A percentile compares a stretch with the other conserved stretches of the same genome.
Conservation (phyloP, 1,140 invertebrate genomes). For the Mercenaria mercenaria region DNA sequence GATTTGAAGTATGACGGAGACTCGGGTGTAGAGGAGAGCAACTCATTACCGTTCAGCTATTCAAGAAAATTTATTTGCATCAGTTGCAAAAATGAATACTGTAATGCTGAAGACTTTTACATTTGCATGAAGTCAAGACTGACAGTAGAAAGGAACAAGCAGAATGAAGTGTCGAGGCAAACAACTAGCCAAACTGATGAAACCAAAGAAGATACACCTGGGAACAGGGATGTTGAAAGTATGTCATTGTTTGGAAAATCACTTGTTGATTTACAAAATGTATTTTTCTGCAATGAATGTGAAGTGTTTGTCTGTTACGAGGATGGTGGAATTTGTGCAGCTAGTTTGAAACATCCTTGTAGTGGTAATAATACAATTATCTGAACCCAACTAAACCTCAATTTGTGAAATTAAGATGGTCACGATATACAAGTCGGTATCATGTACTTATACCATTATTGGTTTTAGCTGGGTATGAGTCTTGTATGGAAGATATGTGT, state of each 20-base stretch:
- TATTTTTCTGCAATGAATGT: conserved; percentile 17
- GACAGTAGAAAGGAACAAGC: not conserved
- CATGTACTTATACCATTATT: too few relatives aligned
- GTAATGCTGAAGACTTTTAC: conserved; percentile 3
- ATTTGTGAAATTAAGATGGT: too few relatives aligned
- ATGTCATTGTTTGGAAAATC: not conserved
- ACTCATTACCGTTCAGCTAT: not conserved
- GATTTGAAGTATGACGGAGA: not conserved
- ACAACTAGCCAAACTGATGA: not conserved
- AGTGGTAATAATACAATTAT: not conserved
- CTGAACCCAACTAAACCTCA: not conserved
- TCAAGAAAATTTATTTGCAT: not conserved
- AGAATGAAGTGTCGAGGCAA: not conserved
- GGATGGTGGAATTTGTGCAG: not conserved
- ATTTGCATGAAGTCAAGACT: not conserved
- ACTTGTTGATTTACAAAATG: not conserved
- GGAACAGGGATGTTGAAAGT: not conserved
- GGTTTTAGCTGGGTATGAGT: too few relatives aligned
- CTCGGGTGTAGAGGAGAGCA: not conserved
- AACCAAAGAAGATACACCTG: not conserved
- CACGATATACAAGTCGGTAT: too few relatives aligned
- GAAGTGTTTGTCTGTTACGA: not conserved
- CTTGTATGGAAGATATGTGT: too few relatives aligned
- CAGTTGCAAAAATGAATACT: conserved; percentile 30
- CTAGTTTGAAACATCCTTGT: not conserved